phyloP scores from a whole-genome alignment of 2,797 vertebrate genomes.

The Argyrosomus regius region DNA sequence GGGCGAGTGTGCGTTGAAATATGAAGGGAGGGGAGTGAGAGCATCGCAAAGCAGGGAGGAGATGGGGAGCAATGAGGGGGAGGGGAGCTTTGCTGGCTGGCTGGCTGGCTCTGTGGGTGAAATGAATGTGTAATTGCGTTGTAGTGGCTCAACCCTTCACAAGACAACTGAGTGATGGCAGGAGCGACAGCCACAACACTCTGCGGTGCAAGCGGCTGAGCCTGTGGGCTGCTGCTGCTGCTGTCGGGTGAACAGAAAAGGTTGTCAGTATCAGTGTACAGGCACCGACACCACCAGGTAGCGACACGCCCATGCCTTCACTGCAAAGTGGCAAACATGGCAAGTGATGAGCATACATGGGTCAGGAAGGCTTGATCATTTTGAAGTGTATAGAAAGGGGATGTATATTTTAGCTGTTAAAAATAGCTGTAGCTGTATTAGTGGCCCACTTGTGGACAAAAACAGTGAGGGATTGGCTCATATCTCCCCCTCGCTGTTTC shows the following conservation, averaged over 20 bases:
- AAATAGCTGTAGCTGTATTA: neutral
- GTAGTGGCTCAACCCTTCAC: slow-evolving; percentile 76
- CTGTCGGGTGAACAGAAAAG: slow-evolving; percentile 46
- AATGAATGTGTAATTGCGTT: slow-evolving; percentile 84
- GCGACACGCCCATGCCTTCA: slow-evolving; percentile 21
- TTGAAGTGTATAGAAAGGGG: neutral
- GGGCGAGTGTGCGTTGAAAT: slow-evolving; percentile 36
- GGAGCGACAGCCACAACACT: slow-evolving; percentile 54
- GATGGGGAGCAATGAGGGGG: slow-evolving; percentile 48
- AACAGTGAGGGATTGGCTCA: slow-evolving; percentile 6
- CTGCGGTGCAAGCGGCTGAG: slow-evolving; percentile 42
- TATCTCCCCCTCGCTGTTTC: slow-evolving; percentile 5
- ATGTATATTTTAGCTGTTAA: neutral
- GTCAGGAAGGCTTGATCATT: slow-evolving; percentile 6
- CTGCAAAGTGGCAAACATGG: slow-evolving; percentile 38
- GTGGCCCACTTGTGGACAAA: slow-evolving; percentile 25
- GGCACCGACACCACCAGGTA: slow-evolving; percentile 29
- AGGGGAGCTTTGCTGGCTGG: slow-evolving; percentile 53
- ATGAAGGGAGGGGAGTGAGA: slow-evolving; percentile 22
- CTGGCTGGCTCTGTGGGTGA: slow-evolving; percentile 66
- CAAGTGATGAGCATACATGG: slow-evolving; percentile 12
- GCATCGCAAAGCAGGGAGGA: slow-evolving; percentile 44
- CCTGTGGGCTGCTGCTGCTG: slow-evolving; percentile 22
- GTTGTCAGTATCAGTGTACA: slow-evolving; percentile 42
- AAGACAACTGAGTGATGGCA: slow-evolving; percentile 71